These are phyloP conservation scores for Synaphobranchus kaupii DNA, from an alignment of 2,797 vertebrate genomes.

Conservation along the genomic window DNA sequence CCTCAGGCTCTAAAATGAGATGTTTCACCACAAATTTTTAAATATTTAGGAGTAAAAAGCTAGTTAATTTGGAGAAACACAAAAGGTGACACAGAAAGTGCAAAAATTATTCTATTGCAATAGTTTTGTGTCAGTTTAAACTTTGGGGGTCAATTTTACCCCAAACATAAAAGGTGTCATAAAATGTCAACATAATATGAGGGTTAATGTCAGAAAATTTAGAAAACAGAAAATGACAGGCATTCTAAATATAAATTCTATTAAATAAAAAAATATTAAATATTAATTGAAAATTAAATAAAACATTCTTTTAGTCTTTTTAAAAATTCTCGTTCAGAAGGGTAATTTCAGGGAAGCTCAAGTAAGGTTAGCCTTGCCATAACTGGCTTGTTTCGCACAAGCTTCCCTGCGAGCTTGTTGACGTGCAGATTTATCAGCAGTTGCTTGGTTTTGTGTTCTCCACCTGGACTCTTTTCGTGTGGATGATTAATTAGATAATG, in stretches of 20 bases:
- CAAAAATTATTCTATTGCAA: too few species aligned
- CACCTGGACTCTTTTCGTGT: neutral
- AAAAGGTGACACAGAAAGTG: too few species aligned
- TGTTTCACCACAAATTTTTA: too few species aligned
- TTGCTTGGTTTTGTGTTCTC: neutral
- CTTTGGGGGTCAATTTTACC: too few species aligned
- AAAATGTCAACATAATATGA: too few species aligned
- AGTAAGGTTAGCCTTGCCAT: neutral
- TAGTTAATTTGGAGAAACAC: too few species aligned
- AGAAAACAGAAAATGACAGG: neutral
- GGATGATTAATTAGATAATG: constrained; percentile 6
- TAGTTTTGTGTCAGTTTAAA: too few species aligned
- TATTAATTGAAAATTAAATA: neutral
- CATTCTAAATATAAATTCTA: neutral
- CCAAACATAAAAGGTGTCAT: too few species aligned
- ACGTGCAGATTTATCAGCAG: neutral
- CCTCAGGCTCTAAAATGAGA: too few species aligned
- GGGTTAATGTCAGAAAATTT: neutral
- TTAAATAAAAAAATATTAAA: too few species aligned
- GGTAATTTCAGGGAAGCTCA: neutral
- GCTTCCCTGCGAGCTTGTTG: neutral
- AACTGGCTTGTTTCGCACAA: neutral
- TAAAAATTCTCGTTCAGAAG: neutral
- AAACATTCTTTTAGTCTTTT: too few species aligned
- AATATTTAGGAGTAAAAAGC: too few species aligned